Evolutionary conservation across 2,888 invertebrate genomes (phyloP), one percentile per base, ranked within the genome.

Genomic region (Cheilosia scutellata): DNA sequence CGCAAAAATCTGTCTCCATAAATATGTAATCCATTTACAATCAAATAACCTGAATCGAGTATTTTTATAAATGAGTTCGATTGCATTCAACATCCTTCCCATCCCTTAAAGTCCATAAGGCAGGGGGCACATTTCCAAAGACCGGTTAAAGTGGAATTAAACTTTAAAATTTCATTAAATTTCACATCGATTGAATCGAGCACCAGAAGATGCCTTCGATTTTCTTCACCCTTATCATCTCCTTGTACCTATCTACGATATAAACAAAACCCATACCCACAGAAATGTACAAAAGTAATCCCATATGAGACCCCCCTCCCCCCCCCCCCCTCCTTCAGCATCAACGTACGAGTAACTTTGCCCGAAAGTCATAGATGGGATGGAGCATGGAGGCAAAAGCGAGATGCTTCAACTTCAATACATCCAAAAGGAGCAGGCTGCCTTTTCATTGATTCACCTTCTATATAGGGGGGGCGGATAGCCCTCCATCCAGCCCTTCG

Each of bases 91-190:
- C 11, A 11, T 11, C 11, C 37, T 11, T 11, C 3, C 3, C 37
- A 37, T 4, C 37, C 37, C 9, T n/a, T 5, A 37, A 25, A 25
- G 3, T 37, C 9, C 11, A 13, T 27, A 51, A 51, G 6, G 7
- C 13, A 29, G 5, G 25, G 51, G 5, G 37, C 11, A 11, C 51
- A 51, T 51, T 51, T 11, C 5, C 63, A 74, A 53, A 33, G 44
- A 74, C 55, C 55, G 66, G 47, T 58, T 68, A 51, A 76, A 76
- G 66, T 68, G 76, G 16, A 76, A 76, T 68, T 77, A 70, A 77
- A 77, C 53, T 77, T 77, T 77, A 60, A 77, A 77, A 77, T 77
- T 70, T 37, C 37, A 68, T 70, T 70, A 77, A 53, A 62, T 37
- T 55, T 53, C 60, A 6, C 44, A 62, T 62, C 60, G 68, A 77